Evolutionary conservation across 2,888 invertebrate species (phyloP), one percentile per base, ranked within the genome.

Genomic region (Heliconius aoede): DNA sequence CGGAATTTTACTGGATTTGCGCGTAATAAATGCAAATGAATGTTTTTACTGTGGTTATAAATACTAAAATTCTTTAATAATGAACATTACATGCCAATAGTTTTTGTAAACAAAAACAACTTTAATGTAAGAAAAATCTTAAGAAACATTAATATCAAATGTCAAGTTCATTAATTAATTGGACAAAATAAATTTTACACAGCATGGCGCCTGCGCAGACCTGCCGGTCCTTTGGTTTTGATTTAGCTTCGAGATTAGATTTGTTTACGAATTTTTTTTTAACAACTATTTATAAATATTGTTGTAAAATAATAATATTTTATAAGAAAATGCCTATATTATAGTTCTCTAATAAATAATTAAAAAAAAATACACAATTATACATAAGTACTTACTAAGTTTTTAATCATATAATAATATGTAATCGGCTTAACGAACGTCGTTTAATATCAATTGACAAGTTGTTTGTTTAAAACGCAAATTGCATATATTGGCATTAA

Each of bases 401-500:
- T 21, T 30, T 64, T 32, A 28, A 61, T 2, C 61, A 26, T 61
- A 28, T 28, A 18, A 62, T 62, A 30, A 40, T 67, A 67, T 67
- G 26, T 46, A n/a, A 69, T 69, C 51, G 55, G n/a, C n/a, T 51
- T 28, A 51, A 51, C 51, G 51, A 15, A 69, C n/a, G 55, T 3
- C 24, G 30, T 55, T 69, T 69, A 69, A 7, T 69, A 30, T 30
- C 68, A 69, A 69, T 69, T 55, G 55, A 55, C 15, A 15, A 30
- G 68, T 55, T 55, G 51, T 69, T 55, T 55, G 55, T 69, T 55
- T 69, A 69, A 55, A 69, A 32, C n/a, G n/a, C 55, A 69, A 69
- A 69, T 55, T 69, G 55, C 69, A 55, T n/a, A 24, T n/a, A 69
- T 55, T n/a, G 28, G 13, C 21, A 55, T 36, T 65, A 40, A 40